Evolutionary conservation across 1,140 invertebrate genomes (phyloP), one percentile per base, ranked within the genome.

Genomic region (Pseudobourletiella spinata): DNA sequence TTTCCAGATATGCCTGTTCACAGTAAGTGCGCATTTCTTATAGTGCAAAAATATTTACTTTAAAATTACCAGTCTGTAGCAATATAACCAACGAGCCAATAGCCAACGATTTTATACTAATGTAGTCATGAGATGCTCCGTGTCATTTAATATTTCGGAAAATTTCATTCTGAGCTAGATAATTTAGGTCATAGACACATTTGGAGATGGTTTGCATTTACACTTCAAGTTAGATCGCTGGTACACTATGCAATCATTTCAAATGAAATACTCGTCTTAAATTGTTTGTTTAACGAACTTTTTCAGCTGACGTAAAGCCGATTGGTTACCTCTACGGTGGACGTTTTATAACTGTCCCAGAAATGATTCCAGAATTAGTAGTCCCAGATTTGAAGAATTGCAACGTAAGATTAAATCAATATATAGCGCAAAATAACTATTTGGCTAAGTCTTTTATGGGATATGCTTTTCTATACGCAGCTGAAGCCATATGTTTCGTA

Each of bases 401-500:
- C 72, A 74, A 84, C 67, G 82, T 83, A 76, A 69, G 72, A 60
- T 48, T 54, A 48, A 48, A 14, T 55, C 26, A 18, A 15, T 8
- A 48, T 48, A 6, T 14, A 30, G 25, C 52, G 6, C 14, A 50
- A 11, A n/a, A 11, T n/a, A 24, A 11, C 46, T 24, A 15, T 11
- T 6, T 6, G 11, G 6, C 15, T 11, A 11, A 11, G 11, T 18
- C 14, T n/a, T n/a, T 18, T 11, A 11, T 50, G 15, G 14, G 8
- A 11, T 24, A 29, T 57, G n/a, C 8, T n/a, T 11, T 39, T 39
- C n/a, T 39, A 39, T 39, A n/a, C 82, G 52, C 74, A 84, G 76
- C 77, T 98, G 25, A 95, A 94, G 75, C 91, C 95, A 0, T 98
- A 98, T 73, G 94, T 97, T 0, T 91, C 90, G 0, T 97, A 96